Conservation (phyloP, 2,113 vertebrate genomes). For the Harpagus bidentatus region DNA sequence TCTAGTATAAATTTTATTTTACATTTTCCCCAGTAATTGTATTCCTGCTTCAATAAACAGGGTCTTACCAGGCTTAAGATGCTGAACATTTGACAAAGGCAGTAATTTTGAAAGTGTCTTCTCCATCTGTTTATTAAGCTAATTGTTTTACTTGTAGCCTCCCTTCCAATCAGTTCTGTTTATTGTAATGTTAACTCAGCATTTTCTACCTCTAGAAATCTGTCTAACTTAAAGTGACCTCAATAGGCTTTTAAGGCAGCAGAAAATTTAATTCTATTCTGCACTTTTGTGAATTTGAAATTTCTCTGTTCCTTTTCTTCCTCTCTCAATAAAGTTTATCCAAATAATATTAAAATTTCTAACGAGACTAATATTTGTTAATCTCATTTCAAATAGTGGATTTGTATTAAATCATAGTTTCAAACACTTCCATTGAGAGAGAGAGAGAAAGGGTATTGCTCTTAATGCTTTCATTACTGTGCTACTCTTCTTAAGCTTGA, state of each 20-base stretch:
- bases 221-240: constrained; percentile 9
- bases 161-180: background rate
- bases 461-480: constrained; percentile 29
- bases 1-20: background rate
- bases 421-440: background rate
- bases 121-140: constrained; percentile 29
- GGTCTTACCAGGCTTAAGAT: background rate
- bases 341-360: constrained; percentile 29
- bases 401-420: constrained; percentile 30
- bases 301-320: background rate
- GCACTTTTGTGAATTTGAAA: constrained; percentile 13
- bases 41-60: background rate
- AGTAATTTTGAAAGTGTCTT: background rate
- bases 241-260: background rate
- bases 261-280: background rate
- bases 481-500: background rate
- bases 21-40: background rate
- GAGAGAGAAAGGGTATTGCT: background rate
- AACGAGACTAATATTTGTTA: constrained; percentile 57
- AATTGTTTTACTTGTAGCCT: background rate
- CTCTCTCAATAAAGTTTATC: constrained; percentile 3
- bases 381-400: constrained; percentile 51
- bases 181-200: constrained; percentile 14
- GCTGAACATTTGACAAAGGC: background rate
- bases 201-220: constrained; percentile 10